Conservation (phyloP, 2,797 vertebrate species). For the Cyclura pinguis region DNA sequence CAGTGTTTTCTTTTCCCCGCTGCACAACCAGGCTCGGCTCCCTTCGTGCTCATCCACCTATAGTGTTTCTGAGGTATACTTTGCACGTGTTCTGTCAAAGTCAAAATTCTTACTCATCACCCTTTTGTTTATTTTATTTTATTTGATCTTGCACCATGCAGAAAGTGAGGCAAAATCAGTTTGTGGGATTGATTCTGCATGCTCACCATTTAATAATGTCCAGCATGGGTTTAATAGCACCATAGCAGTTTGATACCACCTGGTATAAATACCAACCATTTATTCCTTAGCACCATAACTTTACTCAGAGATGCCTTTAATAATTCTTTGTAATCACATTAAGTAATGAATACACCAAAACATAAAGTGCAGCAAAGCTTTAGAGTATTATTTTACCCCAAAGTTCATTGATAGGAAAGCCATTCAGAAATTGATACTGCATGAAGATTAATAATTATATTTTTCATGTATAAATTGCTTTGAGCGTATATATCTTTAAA, state of each 20-base stretch:
- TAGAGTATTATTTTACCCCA: neutral
- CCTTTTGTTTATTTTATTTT: constrained; percentile 70
- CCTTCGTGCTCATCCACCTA: constrained; percentile 99
- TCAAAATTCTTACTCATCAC: constrained; percentile 81
- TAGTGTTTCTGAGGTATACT: constrained; percentile 99
- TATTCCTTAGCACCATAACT: constrained; percentile 9
- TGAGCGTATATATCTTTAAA: constrained; percentile 8
- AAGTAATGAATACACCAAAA: constrained; percentile 8
- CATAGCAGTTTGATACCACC: constrained; percentile 57
- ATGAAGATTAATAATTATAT: constrained; percentile 28
- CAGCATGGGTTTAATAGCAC: constrained; percentile 74
- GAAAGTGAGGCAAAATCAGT: constrained; percentile 74
- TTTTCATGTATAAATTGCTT: constrained; percentile 1
- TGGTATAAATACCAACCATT: constrained; percentile 38
- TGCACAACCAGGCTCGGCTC: constrained; percentile 98
- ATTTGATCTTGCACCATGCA: constrained; percentile 79
- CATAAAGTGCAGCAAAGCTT: constrained; percentile 32
- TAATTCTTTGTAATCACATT: constrained; percentile 26
- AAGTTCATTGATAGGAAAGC: constrained; percentile 11
- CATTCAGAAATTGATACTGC: constrained; percentile 29
- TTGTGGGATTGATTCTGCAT: constrained; percentile 75
- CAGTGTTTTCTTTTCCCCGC: constrained; percentile 88
- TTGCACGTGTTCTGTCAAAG: constrained; percentile 90
- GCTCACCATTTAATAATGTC: constrained; percentile 71
- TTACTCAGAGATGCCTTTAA: constrained; percentile 15